Conservation (phyloP, 2,113 vertebrate species). For the Marmota monax region DNA sequence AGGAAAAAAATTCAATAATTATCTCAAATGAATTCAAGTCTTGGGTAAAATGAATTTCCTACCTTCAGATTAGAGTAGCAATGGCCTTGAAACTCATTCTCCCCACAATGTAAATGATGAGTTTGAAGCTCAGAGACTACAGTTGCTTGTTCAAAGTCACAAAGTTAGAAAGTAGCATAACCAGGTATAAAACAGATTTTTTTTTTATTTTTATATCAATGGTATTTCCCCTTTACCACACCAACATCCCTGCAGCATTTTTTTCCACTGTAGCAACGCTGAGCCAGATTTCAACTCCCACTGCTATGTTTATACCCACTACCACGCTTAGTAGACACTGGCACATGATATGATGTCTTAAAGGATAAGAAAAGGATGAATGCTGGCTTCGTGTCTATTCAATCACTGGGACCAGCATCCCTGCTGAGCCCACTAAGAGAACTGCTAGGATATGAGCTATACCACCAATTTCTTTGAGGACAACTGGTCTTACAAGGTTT, state of each 20-base stretch:
- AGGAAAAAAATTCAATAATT: constrained; percentile 63
- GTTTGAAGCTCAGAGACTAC: not conserved
- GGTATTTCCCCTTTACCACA: constrained; percentile 7
- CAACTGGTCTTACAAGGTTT: not conserved
- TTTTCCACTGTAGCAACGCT: not conserved
- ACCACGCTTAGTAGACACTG: not conserved
- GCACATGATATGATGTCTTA: not conserved
- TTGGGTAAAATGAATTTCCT: constrained; percentile 62
- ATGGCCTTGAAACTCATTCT: constrained; percentile 35
- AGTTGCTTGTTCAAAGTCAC: constrained; percentile 27
- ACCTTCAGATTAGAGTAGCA: constrained; percentile 58
- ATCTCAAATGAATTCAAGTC: constrained; percentile 50
- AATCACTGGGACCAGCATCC: not conserved
- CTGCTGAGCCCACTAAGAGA: not conserved
- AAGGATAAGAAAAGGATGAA: not conserved
- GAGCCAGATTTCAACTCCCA: not conserved
- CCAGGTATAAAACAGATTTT: not conserved
- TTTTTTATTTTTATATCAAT: not conserved
- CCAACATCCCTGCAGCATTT: not conserved
- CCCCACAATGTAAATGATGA: constrained; percentile 14
- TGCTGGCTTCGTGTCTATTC: not conserved
- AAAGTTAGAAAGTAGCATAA: constrained; percentile 37
- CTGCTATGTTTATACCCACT: not conserved
- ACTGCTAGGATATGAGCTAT: not conserved
- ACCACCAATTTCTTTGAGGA: constrained; percentile 24